Base-by-base conservation (phyloP, 2,888 invertebrate species). In the Empis livida region DNA sequence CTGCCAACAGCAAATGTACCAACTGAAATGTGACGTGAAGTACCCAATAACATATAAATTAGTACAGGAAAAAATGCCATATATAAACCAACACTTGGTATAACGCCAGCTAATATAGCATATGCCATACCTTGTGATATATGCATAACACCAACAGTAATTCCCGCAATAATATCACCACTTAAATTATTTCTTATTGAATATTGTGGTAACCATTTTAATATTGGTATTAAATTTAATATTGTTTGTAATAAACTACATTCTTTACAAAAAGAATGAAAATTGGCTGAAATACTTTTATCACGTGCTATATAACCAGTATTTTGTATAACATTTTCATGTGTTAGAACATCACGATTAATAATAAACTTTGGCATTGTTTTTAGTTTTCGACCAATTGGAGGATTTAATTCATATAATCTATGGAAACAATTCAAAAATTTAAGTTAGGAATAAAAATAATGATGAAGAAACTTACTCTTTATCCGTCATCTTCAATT, bases 11-110 rank as follows among this genome's bases (percentile, higher is more conserved):
- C 89, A 70, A 84, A 84, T 1, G 84, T 82, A 46, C 84, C 91
- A 63, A 90, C 81, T 2, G 90, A 90, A 47, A 86, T 79, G 61
- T 92, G 91, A 53, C 77, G 76, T 1, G 90, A 89, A 3, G 90
- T 87, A 48, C 90, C 90, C 55, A 91, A 77, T 53, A 89, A 64
- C 61, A 84, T 76, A 65, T 92, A 93, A 27, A 89, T 71, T 40
- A 90, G 69, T 8, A 85, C 84, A 5, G 91, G 88, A 65, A 91
- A 89, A 61, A 92, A 87, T 2, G 88, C 90, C 75, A 87, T 86
- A 61, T 87, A 88, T 27, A 83, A 74, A 6, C 83, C 83, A 40
- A 77, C 73, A 15, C 80, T 77, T 1, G 83, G 78, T 1, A 77
- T 75, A 5, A 82, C 77, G 54, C 79, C 78, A 1, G 81, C 82